phyloP scores from a whole-genome alignment of 2,113 vertebrate genomes.

The Microtus oregoni region DNA sequence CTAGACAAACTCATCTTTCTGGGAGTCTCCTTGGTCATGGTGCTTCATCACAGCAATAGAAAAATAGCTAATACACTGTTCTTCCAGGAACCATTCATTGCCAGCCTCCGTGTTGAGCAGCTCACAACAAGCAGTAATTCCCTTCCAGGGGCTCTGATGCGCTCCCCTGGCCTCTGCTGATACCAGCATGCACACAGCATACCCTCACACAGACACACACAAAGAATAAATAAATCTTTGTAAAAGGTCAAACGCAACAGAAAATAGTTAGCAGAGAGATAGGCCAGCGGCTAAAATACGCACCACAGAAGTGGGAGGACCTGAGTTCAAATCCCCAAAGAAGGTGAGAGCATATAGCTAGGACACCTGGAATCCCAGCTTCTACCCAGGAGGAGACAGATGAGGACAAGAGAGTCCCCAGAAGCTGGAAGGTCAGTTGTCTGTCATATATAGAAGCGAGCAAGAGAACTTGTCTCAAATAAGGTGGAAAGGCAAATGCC shows the following conservation, averaged over 20 bases:
- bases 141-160: neutral
- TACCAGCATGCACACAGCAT: neutral
- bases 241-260: neutral
- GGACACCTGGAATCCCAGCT: neutral
- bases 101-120: too few relatives aligned
- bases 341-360: too few relatives aligned
- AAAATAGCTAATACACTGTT: neutral
- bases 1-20: neutral
- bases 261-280: neutral
- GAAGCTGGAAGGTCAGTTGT: too few relatives aligned
- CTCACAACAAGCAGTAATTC: neutral
- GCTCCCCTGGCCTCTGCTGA: neutral
- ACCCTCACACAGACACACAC: neutral
- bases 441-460: neutral
- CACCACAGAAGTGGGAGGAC: neutral
- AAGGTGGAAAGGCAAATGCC: neutral
- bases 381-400: neutral
- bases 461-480: neutral
- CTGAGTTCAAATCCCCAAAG: too few relatives aligned
- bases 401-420: neutral
- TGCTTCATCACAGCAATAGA: neutral
- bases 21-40: neutral
- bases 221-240: neutral
- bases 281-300: neutral
- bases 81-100: too few relatives aligned